Conservation (phyloP, 2,113 vertebrate genomes). For the Sander lucioperca region DNA sequence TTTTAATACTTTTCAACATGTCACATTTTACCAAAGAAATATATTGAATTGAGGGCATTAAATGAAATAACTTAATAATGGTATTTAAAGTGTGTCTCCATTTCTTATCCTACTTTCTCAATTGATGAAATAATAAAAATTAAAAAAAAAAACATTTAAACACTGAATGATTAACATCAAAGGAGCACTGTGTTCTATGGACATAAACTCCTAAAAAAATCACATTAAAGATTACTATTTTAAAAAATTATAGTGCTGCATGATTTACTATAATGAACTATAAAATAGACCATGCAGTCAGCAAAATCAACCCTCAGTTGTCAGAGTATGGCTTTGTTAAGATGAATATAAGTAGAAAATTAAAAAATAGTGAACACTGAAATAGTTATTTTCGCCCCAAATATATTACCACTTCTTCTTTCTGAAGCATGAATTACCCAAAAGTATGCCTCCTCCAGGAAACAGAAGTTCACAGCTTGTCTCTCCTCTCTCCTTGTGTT, state of each 20-base stretch:
- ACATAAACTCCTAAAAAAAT: neutral
- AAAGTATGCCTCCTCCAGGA: conserved; percentile 64
- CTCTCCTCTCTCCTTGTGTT: conserved; percentile 60
- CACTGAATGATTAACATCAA: neutral
- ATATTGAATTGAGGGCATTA: conserved; percentile 1
- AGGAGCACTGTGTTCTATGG: neutral
- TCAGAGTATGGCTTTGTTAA: neutral
- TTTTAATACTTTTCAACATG: neutral
- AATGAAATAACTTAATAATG: neutral
- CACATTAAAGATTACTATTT: neutral
- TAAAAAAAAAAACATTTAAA: no score
- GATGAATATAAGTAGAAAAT: neutral
- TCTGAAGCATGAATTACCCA: conserved; percentile 33
- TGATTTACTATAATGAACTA: neutral
- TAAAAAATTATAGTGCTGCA: neutral
- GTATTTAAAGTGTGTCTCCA: neutral
- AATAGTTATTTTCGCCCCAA: conserved; percentile 23
- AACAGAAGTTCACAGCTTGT: conserved; percentile 69
- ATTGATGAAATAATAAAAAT: neutral
- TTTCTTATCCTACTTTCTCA: neutral
- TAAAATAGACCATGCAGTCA: neutral
- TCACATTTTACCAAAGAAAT: neutral
- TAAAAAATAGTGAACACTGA: neutral
- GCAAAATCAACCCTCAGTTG: neutral
- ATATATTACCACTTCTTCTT: conserved; percentile 37